phyloP scores from a whole-genome alignment of 37 sponge, comb jelly and placozoan genomes.

The Amphimedon queenslandica region DNA sequence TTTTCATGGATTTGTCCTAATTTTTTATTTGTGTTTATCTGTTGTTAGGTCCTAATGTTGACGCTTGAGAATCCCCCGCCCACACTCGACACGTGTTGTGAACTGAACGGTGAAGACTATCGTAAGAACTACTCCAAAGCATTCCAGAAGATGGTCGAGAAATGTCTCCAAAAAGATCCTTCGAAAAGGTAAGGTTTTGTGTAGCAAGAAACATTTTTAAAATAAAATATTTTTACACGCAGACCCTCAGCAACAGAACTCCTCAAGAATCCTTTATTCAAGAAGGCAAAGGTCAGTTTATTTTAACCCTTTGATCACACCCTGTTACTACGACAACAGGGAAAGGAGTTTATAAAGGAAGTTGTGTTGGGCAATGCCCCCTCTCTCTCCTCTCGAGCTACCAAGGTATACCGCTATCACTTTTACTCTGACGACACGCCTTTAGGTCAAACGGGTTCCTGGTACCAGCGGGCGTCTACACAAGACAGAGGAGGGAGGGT shows the following conservation, averaged over 20 bases:
- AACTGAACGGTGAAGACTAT: slow-evolving; percentile 78
- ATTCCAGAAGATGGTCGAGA: slow-evolving; percentile 93
- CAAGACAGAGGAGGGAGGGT: slow-evolving; percentile 84
- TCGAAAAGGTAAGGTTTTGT: slow-evolving; percentile 72
- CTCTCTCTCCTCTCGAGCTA: slow-evolving; percentile 50
- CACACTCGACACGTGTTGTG: slow-evolving; percentile 88
- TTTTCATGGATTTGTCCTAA: not conserved
- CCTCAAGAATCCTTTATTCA: slow-evolving; percentile 88
- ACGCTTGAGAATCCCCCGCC: slow-evolving; percentile 95
- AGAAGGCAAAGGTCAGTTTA: slow-evolving; percentile 86
- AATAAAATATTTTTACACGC: not conserved
- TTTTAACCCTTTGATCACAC: not conserved
- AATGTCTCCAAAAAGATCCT: slow-evolving; percentile 84
- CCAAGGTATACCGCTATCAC: slow-evolving; percentile 32
- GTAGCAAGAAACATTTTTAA: too few species aligned
- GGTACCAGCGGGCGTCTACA: slow-evolving; percentile 88
- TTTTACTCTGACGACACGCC: not conserved
- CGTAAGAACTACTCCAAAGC: slow-evolving; percentile 78
- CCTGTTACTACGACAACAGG: slow-evolving; percentile 12
- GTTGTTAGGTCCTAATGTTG: slow-evolving; percentile 79
- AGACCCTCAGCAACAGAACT: slow-evolving; percentile 86
- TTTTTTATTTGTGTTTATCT: slow-evolving; percentile 15
- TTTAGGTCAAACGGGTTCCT: slow-evolving; percentile 64
- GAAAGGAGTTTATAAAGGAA: slow-evolving; percentile 67
- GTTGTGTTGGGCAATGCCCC: slow-evolving; percentile 54